Base-by-base conservation (phyloP, 2,888 invertebrate species). In the Malachius bipustulatus region DNA sequence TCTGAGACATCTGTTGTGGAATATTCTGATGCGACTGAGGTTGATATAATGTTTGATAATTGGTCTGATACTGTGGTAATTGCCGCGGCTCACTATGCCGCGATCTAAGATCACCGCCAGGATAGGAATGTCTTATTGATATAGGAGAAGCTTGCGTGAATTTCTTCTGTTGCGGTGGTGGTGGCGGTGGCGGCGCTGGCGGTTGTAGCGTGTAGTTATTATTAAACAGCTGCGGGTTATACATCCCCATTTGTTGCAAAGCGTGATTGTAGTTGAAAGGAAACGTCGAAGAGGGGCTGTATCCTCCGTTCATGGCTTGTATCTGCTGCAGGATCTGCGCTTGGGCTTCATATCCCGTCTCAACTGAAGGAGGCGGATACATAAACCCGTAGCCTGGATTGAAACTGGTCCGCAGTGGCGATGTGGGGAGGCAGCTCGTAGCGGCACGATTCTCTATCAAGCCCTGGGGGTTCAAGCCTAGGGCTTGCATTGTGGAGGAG, bases 271-370 rank as follows among this genome's bases (percentile, higher is more conserved):
- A 54, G 36, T 44, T 49, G 38, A 50, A 53, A 14, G 48, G 43
- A 32, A 43, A 48, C n/a, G n/a, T n/a, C 35, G 38, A 47, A 16
- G 51, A 48, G 1, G 56, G 49, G 1, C 56, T 60, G 3, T 58
- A 52, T 47, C 67, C 68, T 0, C 64, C 63, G 40, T 63, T 64
- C 27, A 69, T 53, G 34, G 63, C 59, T 51, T 70, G 70, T 35
- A 71, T 49, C 40, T 68, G 58, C 46, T 70, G 70, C 29, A 70
- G 48, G 6, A 71, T 56, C 44, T 70, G 71, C 4, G 62, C 54
- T 47, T 70, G 69, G 13, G 54, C 48, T n/a, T n/a, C n/a, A n/a
- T n/a, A n/a, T n/a, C n/a, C n/a, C 11, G 51, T 40, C 16, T 55
- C 52, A 6, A 49, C 45, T 32, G 46, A 42, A 2, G 51, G 37